These are phyloP conservation scores for Pogona vitticeps DNA, from an alignment of 2,113 vertebrate genomes.

Conservation along the genomic window DNA sequence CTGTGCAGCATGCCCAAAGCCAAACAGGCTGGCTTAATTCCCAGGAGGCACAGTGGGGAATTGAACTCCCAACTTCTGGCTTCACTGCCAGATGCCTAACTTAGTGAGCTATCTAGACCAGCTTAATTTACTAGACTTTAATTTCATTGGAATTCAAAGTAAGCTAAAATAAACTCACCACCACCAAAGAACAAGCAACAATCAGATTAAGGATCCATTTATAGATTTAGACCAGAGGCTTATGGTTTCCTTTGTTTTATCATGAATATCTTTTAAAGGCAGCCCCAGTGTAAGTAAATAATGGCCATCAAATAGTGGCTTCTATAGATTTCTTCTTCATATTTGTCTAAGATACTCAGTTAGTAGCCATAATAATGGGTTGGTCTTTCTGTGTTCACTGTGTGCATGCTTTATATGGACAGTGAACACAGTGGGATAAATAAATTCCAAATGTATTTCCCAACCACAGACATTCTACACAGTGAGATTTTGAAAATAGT, in stretches of 20 bases:
- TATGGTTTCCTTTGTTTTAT: not conserved
- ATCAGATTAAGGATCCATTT: not conserved
- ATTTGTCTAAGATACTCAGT: not conserved
- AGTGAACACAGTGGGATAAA: not conserved
- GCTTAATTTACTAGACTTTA: too few species aligned
- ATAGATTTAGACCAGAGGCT: not conserved
- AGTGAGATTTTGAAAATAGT: not conserved
- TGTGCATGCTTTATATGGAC: not conserved
- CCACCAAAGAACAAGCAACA: too few species aligned
- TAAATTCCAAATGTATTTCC: not conserved
- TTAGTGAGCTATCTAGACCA: too few species aligned
- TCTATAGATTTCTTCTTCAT: not conserved
- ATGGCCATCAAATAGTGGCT: not conserved
- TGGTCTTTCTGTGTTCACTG: not conserved
- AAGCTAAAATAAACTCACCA: too few species aligned
- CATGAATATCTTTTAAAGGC: constrained; percentile 16
- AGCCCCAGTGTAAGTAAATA: not conserved
- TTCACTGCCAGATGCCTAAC: too few species aligned
- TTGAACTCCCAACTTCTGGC: too few species aligned
- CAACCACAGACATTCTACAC: not conserved
- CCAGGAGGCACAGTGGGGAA: too few species aligned
- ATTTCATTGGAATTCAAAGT: too few species aligned
- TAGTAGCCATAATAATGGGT: too few species aligned
- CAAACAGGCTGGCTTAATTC: too few species aligned
- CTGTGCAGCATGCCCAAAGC: too few species aligned